Percentiles rank a stretch among this genome's conserved stretches.
Evolutionary conservation across 2,888 invertebrate genomes (phyloP).

Genomic region (Nipponacmea schrenckii): DNA sequence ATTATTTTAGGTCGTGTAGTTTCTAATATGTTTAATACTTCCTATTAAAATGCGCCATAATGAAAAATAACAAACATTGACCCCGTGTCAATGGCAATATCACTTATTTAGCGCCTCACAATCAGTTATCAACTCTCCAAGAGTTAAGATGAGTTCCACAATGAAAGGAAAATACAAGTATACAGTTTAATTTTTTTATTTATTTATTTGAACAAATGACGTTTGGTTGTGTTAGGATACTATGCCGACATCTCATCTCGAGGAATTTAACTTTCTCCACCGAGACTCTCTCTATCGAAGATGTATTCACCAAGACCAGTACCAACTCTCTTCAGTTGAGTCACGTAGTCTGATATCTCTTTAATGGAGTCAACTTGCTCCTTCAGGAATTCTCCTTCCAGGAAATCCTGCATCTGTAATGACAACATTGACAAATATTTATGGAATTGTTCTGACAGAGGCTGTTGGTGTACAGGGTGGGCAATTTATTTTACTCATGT

Average conservation of each 20-base stretch:
- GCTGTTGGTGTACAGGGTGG: background rate
- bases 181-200: background rate
- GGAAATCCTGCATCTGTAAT: constrained; percentile 75
- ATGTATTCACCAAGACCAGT: constrained; percentile 72
- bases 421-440: background rate
- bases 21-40: too few species aligned
- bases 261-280: background rate
- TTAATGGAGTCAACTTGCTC: constrained; percentile 73
- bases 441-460: background rate
- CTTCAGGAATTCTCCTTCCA: constrained; percentile 75
- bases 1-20: too few species aligned
- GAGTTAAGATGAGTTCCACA: too few species aligned
- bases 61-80: too few species aligned
- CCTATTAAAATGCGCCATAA: too few species aligned
- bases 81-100: too few species aligned
- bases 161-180: too few species aligned
- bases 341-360: constrained; percentile 77
- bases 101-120: too few species aligned
- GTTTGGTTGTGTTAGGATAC: background rate
- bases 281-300: constrained; percentile 71
- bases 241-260: background rate
- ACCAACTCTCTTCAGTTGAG: constrained; percentile 75
- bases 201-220: background rate
- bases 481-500: too few species aligned
- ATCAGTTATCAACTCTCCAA: too few species aligned